Evolutionary conservation across 2,888 invertebrate genomes (phyloP), one percentile per base, ranked within the genome.

Genomic region (Archaeoteleia sp.): DNA sequence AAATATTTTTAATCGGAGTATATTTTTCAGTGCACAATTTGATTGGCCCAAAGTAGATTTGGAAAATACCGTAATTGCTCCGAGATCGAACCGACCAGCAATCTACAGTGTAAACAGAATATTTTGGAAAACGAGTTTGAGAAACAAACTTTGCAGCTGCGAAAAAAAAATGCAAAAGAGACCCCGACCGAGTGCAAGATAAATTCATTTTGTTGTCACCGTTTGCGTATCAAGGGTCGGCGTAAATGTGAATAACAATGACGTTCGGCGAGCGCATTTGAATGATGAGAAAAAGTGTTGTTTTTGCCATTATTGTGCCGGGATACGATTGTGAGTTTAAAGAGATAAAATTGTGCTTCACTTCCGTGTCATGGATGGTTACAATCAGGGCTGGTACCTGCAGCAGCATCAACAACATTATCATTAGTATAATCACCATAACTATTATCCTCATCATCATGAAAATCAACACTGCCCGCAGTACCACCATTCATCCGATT

Each of bases 401-500:
- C 78, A 78, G 62, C 78, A 76, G 60, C 75, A 76, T 40, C 72
- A 77, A 23, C 73, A 76, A 62, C 67, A 75, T 55, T 71, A 74
- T 65, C 67, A 71, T 58, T 63, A 76, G 34, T 73, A 76, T 29
- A 72, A 75, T 17, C 77, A 73, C 49, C 75, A 79, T 51, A 76
- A 77, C 63, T 75, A 76, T 51, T 74, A 75, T 53, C 73, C 72
- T 13, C 80, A 81, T 67, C 78, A 77, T 54, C 75, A 69, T 35
- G 76, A 77, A 37, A 76, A 74, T 67, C 76, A 80, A 58, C 80
- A 81, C 71, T 81, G 81, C 34, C 71, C 77, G 49, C 82, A 81
- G 68, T 81, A n/a, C n/a, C n/a, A 82, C 68, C 81, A 80, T 68
- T 78, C 81, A 23, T 78, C 83, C 73, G 81, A 84, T 78, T 84